These are phyloP conservation scores for Drosophila testacea DNA, from an alignment of 2,888 invertebrate species.

Conservation along the genomic window DNA sequence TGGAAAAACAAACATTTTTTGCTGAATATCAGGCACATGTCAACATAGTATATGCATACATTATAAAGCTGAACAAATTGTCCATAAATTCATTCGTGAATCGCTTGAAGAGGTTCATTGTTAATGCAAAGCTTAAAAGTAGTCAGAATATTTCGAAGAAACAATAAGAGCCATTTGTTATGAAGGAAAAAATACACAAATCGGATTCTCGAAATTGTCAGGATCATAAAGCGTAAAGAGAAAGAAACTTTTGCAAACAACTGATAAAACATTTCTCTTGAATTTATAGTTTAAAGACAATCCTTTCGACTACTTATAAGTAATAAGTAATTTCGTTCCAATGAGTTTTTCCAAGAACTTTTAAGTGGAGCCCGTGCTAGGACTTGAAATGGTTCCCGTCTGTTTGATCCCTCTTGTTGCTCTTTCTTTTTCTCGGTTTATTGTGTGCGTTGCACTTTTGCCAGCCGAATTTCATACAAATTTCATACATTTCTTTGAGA, in stretches of 20 bases:
- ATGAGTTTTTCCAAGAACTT: conserved; percentile 11
- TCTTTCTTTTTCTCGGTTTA: conserved; percentile 7
- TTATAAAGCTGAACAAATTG: conserved; percentile 4
- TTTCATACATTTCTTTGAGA: conserved; percentile 76
- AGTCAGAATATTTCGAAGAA: background rate
- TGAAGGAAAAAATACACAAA: conserved; percentile 17
- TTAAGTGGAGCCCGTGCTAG: conserved; percentile 12
- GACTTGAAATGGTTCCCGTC: conserved; percentile 33
- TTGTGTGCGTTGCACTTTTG: conserved; percentile 71
- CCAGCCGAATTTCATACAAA: conserved; percentile 72
- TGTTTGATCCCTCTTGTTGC: conserved; percentile 5
- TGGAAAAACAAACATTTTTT: background rate
- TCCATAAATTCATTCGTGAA: conserved; percentile 2
- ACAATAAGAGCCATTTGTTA: conserved; percentile 22
- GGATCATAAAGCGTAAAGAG: conserved; percentile 32
- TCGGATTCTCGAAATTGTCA: conserved; percentile 1
- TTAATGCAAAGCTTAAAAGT: conserved; percentile 12
- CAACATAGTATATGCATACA: conserved; percentile 3
- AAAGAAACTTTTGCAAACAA: conserved; percentile 13
- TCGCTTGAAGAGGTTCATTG: conserved; percentile 14
- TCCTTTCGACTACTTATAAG: conserved; percentile 3
- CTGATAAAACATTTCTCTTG: conserved; percentile 8
- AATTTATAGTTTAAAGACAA: conserved; percentile 2
- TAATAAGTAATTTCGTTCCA: conserved; percentile 2
- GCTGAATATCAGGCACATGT: background rate